Conservation (phyloP, 2,888 invertebrate species). For the Atethmia centrago region DNA sequence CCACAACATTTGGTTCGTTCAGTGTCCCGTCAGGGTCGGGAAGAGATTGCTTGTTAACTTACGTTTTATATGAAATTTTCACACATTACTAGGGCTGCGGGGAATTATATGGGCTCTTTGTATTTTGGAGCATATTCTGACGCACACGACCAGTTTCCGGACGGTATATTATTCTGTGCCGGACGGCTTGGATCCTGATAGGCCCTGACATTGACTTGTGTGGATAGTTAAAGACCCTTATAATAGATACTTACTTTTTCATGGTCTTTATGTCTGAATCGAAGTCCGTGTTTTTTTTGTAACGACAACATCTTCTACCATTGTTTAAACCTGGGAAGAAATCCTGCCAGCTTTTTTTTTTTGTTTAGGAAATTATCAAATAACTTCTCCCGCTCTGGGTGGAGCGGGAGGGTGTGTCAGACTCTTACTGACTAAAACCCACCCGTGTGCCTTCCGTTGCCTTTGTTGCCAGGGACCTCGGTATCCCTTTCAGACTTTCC, state of each 20-base stretch:
- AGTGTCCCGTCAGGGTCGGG: constrained; percentile 1
- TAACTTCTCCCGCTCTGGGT: too few relatives aligned
- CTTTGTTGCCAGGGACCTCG: too few relatives aligned
- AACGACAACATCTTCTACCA: neutral
- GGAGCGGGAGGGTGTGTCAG: too few relatives aligned
- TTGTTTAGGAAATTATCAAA: too few relatives aligned
- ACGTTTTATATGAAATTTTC: neutral
- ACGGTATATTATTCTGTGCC: neutral
- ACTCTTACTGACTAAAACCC: too few relatives aligned
- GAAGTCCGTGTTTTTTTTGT: neutral
- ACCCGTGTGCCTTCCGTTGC: too few relatives aligned
- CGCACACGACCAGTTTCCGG: neutral
- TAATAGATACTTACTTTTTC: neutral
- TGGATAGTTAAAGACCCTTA: neutral
- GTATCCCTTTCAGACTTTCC: too few relatives aligned
- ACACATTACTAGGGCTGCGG: neutral
- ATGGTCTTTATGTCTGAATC: neutral
- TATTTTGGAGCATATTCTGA: neutral
- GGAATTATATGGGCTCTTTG: neutral
- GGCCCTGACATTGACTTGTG: neutral
- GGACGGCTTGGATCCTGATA: neutral
- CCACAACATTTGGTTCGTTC: constrained; percentile 12
- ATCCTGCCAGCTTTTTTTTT: too few relatives aligned
- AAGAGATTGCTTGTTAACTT: neutral
- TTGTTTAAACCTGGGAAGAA: neutral